Evolutionary conservation across 2,888 invertebrate genomes (phyloP).

Genomic region (Drosophila nigricruria): DNA sequence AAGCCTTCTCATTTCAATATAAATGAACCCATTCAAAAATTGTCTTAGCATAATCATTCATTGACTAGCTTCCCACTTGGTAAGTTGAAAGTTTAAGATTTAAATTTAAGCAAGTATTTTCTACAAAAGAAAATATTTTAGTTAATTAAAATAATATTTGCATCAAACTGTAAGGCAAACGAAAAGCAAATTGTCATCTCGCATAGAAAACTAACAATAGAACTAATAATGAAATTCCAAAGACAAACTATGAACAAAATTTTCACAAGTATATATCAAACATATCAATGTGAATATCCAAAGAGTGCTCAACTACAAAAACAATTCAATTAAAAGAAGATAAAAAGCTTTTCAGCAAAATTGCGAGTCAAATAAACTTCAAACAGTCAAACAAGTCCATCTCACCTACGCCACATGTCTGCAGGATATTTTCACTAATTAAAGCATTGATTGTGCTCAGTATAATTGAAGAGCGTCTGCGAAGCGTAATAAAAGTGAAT

Average conservation of each 20-base stretch:
- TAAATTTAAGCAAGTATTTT: background rate
- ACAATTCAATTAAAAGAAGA: background rate
- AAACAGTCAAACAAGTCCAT: background rate
- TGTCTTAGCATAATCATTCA: no score
- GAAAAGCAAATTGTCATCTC: background rate
- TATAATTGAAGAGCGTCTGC: slow-evolving; percentile 27
- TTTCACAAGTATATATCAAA: background rate
- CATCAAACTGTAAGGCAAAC: background rate
- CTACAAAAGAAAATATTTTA: background rate
- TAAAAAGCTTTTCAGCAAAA: background rate
- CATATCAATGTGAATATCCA: background rate
- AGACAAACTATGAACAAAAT: background rate
- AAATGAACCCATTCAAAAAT: no score
- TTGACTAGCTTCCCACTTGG: no score
- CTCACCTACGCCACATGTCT: background rate
- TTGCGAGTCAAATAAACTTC: slow-evolving; percentile 3
- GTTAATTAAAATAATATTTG: background rate
- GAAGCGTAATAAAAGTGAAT: slow-evolving; percentile 19
- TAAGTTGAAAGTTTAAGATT: no score
- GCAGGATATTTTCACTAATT: slow-evolving; percentile 20
- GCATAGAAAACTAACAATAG: background rate
- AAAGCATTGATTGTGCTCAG: slow-evolving; percentile 24
- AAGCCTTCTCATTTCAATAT: no score
- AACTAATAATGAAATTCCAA: background rate
- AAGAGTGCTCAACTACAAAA: background rate